phyloP scores from a whole-genome alignment of 2,113 vertebrate species.

The Psophia crepitans region DNA sequence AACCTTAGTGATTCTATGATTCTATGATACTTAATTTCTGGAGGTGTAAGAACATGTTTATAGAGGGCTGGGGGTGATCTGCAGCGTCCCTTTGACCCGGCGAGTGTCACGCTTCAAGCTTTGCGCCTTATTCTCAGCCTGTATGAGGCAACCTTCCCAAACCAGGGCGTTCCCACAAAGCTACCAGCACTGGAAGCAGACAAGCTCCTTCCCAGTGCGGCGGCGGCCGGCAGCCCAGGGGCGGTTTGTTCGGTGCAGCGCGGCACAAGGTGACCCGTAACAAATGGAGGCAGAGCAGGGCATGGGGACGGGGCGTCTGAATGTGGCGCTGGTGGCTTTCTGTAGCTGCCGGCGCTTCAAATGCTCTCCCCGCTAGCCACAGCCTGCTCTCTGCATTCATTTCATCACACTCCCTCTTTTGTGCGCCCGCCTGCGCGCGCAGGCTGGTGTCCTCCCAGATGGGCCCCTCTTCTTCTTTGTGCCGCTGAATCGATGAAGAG shows the following conservation, averaged over 20 bases:
- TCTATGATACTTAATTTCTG: too few species aligned
- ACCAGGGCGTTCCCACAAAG: neutral
- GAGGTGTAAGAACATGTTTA: neutral
- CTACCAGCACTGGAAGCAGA: neutral
- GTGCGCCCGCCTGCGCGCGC: neutral
- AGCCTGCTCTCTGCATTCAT: neutral
- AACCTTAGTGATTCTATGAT: too few species aligned
- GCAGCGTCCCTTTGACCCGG: neutral
- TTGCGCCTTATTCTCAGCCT: neutral
- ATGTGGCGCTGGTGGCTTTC: neutral
- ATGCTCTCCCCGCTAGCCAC: neutral
- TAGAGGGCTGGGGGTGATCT: neutral
- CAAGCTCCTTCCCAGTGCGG: fast-evolving
- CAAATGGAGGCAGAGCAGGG: neutral
- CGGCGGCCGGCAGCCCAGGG: neutral
- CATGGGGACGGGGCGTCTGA: neutral
- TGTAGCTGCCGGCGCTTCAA: neutral
- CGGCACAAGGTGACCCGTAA: fast-evolving
- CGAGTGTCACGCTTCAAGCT: neutral
- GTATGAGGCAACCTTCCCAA: neutral
- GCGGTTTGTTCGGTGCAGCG: fast-evolving
- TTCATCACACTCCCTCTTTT: slow-evolving; percentile 37
- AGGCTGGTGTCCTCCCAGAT: slow-evolving; percentile 20
- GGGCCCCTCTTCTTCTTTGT: slow-evolving; percentile 61
- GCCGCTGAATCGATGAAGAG: slow-evolving; percentile 47